Base-by-base conservation (phyloP, 2,113 vertebrate genomes). In the Carlito syrichta region DNA sequence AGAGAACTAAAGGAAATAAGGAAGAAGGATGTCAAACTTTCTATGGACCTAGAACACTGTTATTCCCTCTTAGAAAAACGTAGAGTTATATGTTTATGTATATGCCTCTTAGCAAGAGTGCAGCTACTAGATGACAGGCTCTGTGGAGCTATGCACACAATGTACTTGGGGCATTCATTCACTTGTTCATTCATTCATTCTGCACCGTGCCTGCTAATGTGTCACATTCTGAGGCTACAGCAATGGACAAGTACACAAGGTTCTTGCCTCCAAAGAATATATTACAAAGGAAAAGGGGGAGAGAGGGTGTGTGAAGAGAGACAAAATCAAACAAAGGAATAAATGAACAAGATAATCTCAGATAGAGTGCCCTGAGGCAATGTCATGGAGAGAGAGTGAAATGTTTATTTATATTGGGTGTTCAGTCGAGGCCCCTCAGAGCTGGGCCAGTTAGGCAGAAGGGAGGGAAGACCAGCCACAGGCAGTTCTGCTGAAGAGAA, bases 111-210 rank as follows among this genome's bases (percentile, higher is more conserved):
- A 19, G 38, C 43, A 79, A 45, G 91, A 90, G 50, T 69, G 79
- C 54, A 78, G 77, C 14, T 78, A 52, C 0, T 0, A 40, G 62
- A 63, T 32, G 5, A 17, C 38, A 78, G 58, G 71, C 74, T 0
- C 0, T 81, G 85, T 14, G 17, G 77, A 66, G n/a, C 58, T 0
- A 0, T 9, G 32, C 4, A 6, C 45, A 43, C n/a, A 10, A 8
- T 43, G 8, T 60, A 8, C 16, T 71, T 25, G 27, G 0, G 71
- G 9, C 40, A 54, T 86, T 19, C 40, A 13, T 68, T 32, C 30
- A 16, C 74, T 54, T 10, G 25, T 35, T 4, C 14, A 20, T 23
- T 4, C 89, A 25, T 76, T n/a, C 58, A 6, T 82, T 56, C 12
- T 77, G 5, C 16, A 11, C 52, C n/a, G 4, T 69, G 27, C 30